Evolutionary conservation across 2,113 vertebrate genomes (phyloP).

Genomic region (Daboia siamensis): DNA sequence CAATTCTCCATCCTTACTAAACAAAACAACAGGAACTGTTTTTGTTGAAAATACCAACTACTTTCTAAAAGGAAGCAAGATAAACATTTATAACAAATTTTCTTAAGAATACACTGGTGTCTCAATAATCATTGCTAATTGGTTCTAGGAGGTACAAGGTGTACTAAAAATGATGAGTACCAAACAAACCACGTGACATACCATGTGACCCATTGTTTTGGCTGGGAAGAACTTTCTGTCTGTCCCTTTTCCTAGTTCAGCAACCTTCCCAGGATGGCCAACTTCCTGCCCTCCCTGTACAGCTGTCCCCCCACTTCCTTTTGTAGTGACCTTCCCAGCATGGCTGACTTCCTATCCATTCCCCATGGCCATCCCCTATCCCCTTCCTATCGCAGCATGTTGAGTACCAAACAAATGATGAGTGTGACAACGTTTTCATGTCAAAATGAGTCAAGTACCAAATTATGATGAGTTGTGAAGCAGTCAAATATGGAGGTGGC

Average conservation of each 20-base stretch:
- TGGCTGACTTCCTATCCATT: neutral
- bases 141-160: neutral
- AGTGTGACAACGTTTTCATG: too few relatives aligned
- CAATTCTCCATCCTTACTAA: neutral
- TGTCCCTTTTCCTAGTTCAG: neutral
- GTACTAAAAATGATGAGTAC: neutral
- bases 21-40: neutral
- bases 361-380: neutral
- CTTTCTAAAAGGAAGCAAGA: neutral
- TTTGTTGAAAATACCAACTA: neutral
- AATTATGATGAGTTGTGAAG: too few relatives aligned
- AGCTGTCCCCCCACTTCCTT: too few relatives aligned
- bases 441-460: too few relatives aligned
- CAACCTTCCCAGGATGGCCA: neutral
- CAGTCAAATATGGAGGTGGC: too few relatives aligned
- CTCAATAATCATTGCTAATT: neutral
- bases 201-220: neutral
- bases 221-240: neutral
- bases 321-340: neutral
- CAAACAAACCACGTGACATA: neutral
- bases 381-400: neutral
- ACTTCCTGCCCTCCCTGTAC: too few relatives aligned
- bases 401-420: neutral
- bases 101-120: neutral
- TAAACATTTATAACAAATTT: neutral